A percentile compares a stretch with the other conserved stretches of the same genome.
phyloP scores from a whole-genome alignment of 37 sponge, comb jelly and placozoan genomes.

The Eunapius fragilis region DNA sequence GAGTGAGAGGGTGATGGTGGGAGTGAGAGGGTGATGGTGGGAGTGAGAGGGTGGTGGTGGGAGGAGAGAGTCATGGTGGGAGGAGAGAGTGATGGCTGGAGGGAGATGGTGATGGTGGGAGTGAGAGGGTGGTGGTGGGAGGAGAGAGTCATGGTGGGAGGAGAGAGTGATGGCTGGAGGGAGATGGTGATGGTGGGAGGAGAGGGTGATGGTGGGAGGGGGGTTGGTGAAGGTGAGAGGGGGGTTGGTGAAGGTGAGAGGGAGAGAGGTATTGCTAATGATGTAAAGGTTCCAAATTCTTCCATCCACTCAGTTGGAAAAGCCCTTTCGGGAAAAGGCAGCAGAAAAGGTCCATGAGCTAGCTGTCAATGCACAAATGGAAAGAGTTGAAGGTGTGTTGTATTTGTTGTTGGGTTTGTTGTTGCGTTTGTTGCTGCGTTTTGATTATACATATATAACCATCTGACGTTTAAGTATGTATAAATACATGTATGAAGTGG shows the following conservation, averaged over 20 bases:
- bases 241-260: not conserved
- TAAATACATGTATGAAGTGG: not conserved
- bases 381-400: not conserved
- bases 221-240: not conserved
- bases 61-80: too few relatives aligned
- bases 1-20: not conserved
- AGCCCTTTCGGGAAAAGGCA: conserved; percentile 56
- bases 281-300: not conserved
- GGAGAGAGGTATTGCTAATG: too few relatives aligned
- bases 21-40: not conserved
- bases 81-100: not conserved
- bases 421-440: not conserved
- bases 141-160: not conserved
- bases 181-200: not conserved
- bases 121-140: too few relatives aligned
- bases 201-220: not conserved
- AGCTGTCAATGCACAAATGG: conserved; percentile 23
- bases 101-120: not conserved
- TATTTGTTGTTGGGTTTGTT: not conserved
- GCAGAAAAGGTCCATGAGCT: conserved; percentile 60
- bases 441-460: too few relatives aligned
- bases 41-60: not conserved
- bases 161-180: too few relatives aligned
- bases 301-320: conserved; percentile 56
- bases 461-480: conserved; percentile 23